Evolutionary conservation across 2,113 vertebrate species (phyloP).

Genomic region (Daboia siamensis): DNA sequence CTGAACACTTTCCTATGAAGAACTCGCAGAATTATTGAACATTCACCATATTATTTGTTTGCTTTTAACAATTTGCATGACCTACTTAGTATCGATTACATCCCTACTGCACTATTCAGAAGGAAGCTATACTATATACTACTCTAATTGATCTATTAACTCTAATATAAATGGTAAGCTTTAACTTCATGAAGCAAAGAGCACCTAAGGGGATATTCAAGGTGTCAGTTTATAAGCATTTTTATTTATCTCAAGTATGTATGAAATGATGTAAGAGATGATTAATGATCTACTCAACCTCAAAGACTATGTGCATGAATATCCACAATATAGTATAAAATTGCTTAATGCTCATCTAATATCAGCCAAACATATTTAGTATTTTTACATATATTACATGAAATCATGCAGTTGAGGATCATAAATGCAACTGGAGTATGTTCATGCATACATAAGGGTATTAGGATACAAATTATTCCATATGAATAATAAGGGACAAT

Average conservation of each 20-base stretch:
- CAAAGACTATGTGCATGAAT: slow-evolving; percentile 47
- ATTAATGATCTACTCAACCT: slow-evolving; percentile 51
- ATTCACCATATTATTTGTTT: background rate
- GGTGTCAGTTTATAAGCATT: slow-evolving; percentile 44
- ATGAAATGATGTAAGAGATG: slow-evolving; percentile 56
- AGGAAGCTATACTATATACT: background rate
- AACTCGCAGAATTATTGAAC: background rate
- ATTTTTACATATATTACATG: slow-evolving; percentile 46
- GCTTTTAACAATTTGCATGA: background rate
- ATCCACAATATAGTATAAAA: slow-evolving; percentile 42
- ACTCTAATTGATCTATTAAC: background rate
- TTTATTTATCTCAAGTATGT: slow-evolving; percentile 56
- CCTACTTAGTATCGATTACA: background rate
- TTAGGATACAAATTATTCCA: background rate
- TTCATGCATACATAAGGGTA: background rate
- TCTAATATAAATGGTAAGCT: slow-evolving; percentile 4
- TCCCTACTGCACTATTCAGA: background rate
- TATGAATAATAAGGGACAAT: background rate
- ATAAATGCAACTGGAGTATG: background rate
- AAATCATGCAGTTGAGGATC: background rate
- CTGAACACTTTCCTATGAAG: background rate
- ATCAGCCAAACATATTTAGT: slow-evolving; percentile 37
- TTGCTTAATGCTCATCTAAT: slow-evolving; percentile 39
- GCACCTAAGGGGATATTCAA: slow-evolving; percentile 37
- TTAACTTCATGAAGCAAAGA: slow-evolving; percentile 35